Evolutionary conservation across 2,888 invertebrate species (phyloP), one percentile per base, ranked within the genome.

Genomic region (Graphium colonna): DNA sequence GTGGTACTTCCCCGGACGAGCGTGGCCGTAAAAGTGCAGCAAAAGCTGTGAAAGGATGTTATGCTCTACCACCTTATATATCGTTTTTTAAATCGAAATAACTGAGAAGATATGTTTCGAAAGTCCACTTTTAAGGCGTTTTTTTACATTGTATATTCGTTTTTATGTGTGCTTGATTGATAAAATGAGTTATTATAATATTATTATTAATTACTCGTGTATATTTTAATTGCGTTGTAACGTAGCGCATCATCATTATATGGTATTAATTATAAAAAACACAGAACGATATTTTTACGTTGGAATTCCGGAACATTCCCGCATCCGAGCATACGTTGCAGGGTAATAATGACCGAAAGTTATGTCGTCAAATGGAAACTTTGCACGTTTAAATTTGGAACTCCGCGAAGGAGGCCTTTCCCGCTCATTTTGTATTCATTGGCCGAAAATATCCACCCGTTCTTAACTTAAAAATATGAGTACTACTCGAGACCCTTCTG

Each of bases 351-450:
- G 53, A 21, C 40, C n/a, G 15, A 45, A 52, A 54, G 44, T 53
- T 49, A 21, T 12, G 16, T 15, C 44, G 44, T 54, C 40, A 45
- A 49, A 54, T 49, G 53, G 40, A 40, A 54, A 54, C 40, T 54
- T 54, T 5, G 28, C 7, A 9, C 49, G 49, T 45, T 36, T 49
- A 54, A 49, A 45, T 52, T 46, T 40, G 5, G 18, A 54, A 49
- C 49, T 54, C 44, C 15, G 9, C 39, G 18, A 45, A 40, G 39
- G n/a, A 33, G 40, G 36, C 28, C 17, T 43, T 21, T 43, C 39
- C 38, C 44, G 18, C 49, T 54, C 53, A 54, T 54, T 54, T 54
- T 31, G 49, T 54, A 54, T 54, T 54, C 53, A 54, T 54, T 49
- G 53, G 45, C 44, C 39, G 53, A 54, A 49, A 49, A 49, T 45